Base-by-base conservation (phyloP, 1,140 invertebrate species). In the Aphelenchoides fujianensis region DNA sequence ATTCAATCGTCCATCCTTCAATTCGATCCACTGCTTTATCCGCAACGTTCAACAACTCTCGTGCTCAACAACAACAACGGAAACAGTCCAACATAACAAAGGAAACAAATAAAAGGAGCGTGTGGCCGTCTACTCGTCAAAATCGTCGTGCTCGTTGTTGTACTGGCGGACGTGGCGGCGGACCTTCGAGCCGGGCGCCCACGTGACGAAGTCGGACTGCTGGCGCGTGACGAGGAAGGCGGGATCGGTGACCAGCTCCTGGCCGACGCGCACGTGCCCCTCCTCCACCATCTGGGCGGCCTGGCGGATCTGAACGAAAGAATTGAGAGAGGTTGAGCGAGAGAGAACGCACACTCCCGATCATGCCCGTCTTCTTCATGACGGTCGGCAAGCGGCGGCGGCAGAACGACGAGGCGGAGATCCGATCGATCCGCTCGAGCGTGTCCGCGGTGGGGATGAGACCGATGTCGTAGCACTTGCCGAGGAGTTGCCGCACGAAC, bases 151-250 rank as follows among this genome's bases (percentile, higher is more conserved):
- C 63, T 80, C 71, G 63, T 95, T 91, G 88, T 97, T 97, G 81
- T 98, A 98, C 74, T 93, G 90, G 81, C 93, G 85, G 34, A 98
- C 89, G 85, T 98, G 93, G 88, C 91, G 91, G 74, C 89, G 92
- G 73, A 98, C 95, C 71, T 92, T 92, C 1, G 95, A 98, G 31
- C 90, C 90, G 85, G 97, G 92, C 0, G 95, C 91, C 97, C 97
- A 99, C 0, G 96, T 98, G 0, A 99, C 90, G 88, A 97, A 97
- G 85, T 99, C 97, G 88, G 98, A 94, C 73, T 97, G 87, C 77
- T 91, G 91, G 82, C 94, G 90, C 66, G 92, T 92, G 0, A 99
- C 94, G 34, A 99, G 86, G 86, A 97, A 97, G 2, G 97, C 95
- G 7, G 96, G 95, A 88, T 99, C 96, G 84, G 93, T 96, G 0